A percentile compares a stretch with the other conserved stretches of the same genome.
Evolutionary conservation across 1,140 invertebrate species (phyloP).

Genomic region (Neodiprion fabricii): DNA sequence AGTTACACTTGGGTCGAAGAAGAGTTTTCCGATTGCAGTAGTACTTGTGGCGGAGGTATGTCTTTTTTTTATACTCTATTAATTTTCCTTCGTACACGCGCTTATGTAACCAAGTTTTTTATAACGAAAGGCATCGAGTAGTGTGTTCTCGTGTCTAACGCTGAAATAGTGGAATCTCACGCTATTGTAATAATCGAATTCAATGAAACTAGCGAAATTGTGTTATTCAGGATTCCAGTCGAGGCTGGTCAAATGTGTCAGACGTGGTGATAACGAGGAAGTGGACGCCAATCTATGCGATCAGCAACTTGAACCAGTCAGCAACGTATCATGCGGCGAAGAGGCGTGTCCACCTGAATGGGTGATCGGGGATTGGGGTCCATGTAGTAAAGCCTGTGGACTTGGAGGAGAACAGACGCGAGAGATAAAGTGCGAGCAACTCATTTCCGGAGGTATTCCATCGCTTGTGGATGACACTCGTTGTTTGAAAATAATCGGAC

Average conservation of each 20-base stretch:
- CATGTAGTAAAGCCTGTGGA: slow-evolving; percentile 85
- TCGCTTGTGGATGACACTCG: slow-evolving; percentile 76
- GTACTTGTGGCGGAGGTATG: slow-evolving; percentile 87
- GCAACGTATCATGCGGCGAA: slow-evolving; percentile 75
- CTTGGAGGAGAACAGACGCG: slow-evolving; percentile 73
- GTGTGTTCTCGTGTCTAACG: background rate
- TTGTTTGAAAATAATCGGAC: slow-evolving; percentile 71
- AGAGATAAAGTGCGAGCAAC: slow-evolving; percentile 80
- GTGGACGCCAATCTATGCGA: slow-evolving; percentile 84
- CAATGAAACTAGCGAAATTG: slow-evolving; percentile 18
- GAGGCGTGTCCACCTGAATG: slow-evolving; percentile 85
- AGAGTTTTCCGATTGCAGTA: slow-evolving; percentile 81
- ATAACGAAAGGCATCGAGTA: background rate
- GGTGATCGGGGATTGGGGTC: slow-evolving; percentile 80
- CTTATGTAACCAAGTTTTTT: background rate
- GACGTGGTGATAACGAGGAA: slow-evolving; percentile 69
- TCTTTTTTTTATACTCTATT: background rate
- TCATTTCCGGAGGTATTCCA: slow-evolving; percentile 68
- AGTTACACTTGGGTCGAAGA: slow-evolving; percentile 82
- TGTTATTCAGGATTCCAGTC: slow-evolving; percentile 70
- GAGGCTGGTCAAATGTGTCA: slow-evolving; percentile 75
- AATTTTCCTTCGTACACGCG: background rate
- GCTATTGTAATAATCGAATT: background rate
- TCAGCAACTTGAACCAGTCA: slow-evolving; percentile 69
- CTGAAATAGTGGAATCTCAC: background rate